Percentiles rank a stretch among this genome's conserved stretches.
Conservation (phyloP, 2,888 invertebrate genomes). For the Phortica okadai region DNA sequence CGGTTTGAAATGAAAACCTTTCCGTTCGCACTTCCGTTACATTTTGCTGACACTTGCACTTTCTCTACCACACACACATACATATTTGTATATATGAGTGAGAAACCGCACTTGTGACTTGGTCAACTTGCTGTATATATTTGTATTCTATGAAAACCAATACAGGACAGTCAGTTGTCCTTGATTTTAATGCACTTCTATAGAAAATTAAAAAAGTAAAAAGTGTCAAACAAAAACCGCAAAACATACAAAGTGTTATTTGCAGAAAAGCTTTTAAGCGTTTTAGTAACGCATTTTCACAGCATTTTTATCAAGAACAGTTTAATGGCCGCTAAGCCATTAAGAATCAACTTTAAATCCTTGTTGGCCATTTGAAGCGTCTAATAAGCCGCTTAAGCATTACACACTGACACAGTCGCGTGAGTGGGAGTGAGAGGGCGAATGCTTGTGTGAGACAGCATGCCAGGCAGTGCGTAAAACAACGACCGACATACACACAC, state of each 20-base stretch:
- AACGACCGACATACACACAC: not conserved
- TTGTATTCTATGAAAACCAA: too few species aligned
- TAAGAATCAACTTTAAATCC: conserved; percentile 4
- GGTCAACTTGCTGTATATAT: too few species aligned
- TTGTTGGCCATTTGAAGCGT: conserved; percentile 11
- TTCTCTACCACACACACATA: too few species aligned
- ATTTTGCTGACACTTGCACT: too few species aligned
- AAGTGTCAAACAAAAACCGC: not conserved
- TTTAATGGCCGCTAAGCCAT: not conserved
- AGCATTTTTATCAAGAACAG: not conserved
- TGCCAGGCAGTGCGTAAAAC: too few species aligned
- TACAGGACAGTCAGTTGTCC: too few species aligned
- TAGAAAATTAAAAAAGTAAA: not conserved
- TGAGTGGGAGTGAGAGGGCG: not conserved
- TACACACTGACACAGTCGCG: not conserved
- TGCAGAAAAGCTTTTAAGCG: not conserved
- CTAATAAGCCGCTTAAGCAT: conserved; percentile 16
- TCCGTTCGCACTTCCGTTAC: too few species aligned
- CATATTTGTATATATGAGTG: too few species aligned
- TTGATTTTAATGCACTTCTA: not conserved
- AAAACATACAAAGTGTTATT: not conserved
- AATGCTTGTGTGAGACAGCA: not conserved
- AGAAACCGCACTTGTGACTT: too few species aligned
- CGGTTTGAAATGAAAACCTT: too few species aligned
- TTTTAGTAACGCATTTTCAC: not conserved